phyloP scores from a whole-genome alignment of 2,113 vertebrate genomes.

The Thryonomys swinderianus region DNA sequence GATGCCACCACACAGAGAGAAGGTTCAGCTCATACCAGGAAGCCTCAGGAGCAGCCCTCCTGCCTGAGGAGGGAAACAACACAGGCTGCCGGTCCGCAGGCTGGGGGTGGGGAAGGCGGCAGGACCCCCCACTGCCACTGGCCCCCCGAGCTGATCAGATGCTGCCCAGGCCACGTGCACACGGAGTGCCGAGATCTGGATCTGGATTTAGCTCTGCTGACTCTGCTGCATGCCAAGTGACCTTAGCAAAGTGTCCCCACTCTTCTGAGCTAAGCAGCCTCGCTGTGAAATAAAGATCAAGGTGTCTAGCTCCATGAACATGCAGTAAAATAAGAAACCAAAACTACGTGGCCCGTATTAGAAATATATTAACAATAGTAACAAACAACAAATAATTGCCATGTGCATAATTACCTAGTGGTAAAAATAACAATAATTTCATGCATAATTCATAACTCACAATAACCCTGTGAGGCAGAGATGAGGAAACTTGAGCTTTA shows the following conservation, averaged over 20 bases:
- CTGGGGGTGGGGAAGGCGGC: neutral
- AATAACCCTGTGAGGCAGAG: neutral
- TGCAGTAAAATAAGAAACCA: neutral
- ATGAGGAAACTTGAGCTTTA: neutral
- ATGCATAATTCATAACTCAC: neutral
- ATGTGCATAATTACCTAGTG: neutral
- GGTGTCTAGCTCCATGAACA: neutral
- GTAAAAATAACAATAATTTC: neutral
- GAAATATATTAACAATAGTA: neutral
- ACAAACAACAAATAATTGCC: neutral
- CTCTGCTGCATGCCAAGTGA: neutral
- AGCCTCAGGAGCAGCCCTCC: neutral
- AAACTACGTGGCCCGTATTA: neutral
- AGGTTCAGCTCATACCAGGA: neutral
- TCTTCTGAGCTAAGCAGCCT: neutral
- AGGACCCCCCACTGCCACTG: neutral
- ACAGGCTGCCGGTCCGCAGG: neutral
- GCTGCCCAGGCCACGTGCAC: neutral
- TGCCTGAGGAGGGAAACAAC: neutral
- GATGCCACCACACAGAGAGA: fast-evolving
- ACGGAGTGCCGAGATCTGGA: neutral
- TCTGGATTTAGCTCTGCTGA: neutral
- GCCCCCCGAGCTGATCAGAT: neutral
- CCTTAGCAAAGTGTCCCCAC: neutral
- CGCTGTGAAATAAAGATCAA: neutral